A percentile compares a stretch with the other conserved stretches of the same genome.
phyloP scores from a whole-genome alignment of 2,113 vertebrate genomes.

The Larimichthys polyactis region DNA sequence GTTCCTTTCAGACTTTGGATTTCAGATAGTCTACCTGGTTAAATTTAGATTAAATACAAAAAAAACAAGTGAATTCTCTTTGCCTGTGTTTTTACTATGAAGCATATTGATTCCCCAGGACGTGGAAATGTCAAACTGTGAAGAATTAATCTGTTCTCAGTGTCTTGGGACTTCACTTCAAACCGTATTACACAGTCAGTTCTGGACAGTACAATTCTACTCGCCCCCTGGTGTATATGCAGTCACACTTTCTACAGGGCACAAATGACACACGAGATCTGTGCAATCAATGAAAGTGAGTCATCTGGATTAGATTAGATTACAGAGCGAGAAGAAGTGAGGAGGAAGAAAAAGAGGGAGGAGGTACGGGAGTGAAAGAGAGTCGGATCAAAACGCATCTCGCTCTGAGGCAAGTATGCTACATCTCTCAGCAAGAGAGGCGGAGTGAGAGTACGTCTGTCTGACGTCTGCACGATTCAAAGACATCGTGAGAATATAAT shows the following conservation, averaged over 20 bases:
- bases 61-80: conserved; percentile 5
- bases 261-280: conserved; percentile 53
- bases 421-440: conserved; percentile 22
- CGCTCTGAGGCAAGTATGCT: conserved; percentile 30
- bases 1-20: conserved; percentile 14
- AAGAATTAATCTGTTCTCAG: conserved; percentile 59
- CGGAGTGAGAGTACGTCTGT: conserved; percentile 8
- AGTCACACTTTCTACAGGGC: conserved; percentile 17
- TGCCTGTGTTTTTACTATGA: conserved; percentile 26
- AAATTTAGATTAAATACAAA: conserved; percentile 11
- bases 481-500: conserved; percentile 48
- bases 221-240: conserved; percentile 9
- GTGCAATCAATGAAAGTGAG: conserved; percentile 67
- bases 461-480: conserved; percentile 24
- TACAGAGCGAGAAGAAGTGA: conserved; percentile 34
- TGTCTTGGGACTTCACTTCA: conserved; percentile 56
- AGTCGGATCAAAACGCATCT: conserved; percentile 25
- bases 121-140: conserved; percentile 35
- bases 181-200: conserved; percentile 33
- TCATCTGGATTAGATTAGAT: conserved; percentile 69
- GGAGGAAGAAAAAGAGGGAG: background rate
- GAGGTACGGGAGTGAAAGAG: background rate
- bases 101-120: conserved; percentile 41
- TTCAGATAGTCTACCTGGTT: conserved; percentile 13
- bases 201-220: conserved; percentile 29